Evolutionary conservation across 2,797 vertebrate genomes (phyloP).

Genomic region (Champsocephalus esox): DNA sequence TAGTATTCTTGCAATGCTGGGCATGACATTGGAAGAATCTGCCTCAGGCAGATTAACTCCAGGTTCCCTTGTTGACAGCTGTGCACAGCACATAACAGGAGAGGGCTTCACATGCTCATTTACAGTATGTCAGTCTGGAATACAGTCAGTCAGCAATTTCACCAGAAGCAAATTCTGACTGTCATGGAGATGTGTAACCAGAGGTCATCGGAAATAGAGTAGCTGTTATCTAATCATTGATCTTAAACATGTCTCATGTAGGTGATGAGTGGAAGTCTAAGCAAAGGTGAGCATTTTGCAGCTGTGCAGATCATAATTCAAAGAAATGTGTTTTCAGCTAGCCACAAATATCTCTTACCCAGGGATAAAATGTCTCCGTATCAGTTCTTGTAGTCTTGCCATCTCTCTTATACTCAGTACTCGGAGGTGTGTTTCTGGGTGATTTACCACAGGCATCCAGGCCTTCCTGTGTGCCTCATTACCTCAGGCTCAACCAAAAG

Average conservation of each 20-base stretch:
- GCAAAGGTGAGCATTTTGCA: constrained; percentile 18
- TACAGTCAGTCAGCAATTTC: constrained; percentile 41
- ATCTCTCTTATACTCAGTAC: constrained; percentile 38
- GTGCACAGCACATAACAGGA: constrained; percentile 22
- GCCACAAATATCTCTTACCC: constrained; percentile 34
- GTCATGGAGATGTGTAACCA: constrained; percentile 28
- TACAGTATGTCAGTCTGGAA: constrained; percentile 43
- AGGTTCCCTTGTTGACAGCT: constrained; percentile 18
- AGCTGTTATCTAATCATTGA: constrained; percentile 21
- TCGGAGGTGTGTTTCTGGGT: constrained; percentile 78
- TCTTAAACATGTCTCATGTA: constrained; percentile 12
- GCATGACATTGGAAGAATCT: constrained; percentile 30
- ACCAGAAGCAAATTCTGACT: constrained; percentile 29
- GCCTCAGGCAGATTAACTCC: constrained; percentile 31
- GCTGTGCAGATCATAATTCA: constrained; percentile 18
- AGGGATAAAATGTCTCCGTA: constrained; percentile 51
- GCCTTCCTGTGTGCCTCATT: constrained; percentile 78
- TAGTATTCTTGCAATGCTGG: constrained; percentile 22
- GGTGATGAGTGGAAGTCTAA: constrained; percentile 11
- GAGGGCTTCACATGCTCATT: constrained; percentile 45
- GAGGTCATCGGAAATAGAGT: constrained; percentile 29
- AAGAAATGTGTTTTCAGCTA: constrained; percentile 41
- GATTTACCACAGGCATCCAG: constrained; percentile 80
- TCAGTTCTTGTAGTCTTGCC: constrained; percentile 57
- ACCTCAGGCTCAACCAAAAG: constrained; percentile 67